phyloP scores from a whole-genome alignment of 2,888 invertebrate species.

The Eledone cirrhosa region DNA sequence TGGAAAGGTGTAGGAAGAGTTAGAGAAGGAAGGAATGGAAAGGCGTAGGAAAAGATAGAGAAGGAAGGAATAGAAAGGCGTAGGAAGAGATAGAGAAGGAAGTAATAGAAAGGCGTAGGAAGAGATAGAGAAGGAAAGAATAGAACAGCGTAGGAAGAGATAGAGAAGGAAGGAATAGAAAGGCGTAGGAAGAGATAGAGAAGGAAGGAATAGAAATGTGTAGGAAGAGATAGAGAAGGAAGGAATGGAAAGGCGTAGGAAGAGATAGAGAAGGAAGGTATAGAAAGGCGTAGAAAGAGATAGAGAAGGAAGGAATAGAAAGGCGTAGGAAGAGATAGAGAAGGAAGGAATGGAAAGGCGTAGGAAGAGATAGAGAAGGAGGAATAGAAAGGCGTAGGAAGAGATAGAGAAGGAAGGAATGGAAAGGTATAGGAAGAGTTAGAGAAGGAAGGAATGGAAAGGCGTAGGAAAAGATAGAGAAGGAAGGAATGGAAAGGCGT shows the following conservation, averaged over 20 bases:
- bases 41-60: conserved; percentile 14
- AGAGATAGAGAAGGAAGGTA: neutral
- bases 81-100: neutral
- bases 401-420: no score
- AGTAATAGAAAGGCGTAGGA: no score
- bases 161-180: neutral
- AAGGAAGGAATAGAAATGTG: neutral
- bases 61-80: neutral
- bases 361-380: neutral
- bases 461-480: no score
- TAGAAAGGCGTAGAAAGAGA: neutral
- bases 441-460: no score
- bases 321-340: neutral
- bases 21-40: no score
- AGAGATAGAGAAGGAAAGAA: no score
- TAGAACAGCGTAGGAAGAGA: no score
- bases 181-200: neutral
- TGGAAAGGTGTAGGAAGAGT: no score
- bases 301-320: neutral
- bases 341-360: neutral
- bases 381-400: no score
- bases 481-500: no score
- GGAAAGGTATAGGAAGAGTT: no score
- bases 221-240: neutral
- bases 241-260: neutral